Percentiles rank a stretch among this genome's conserved stretches.
phyloP scores from a whole-genome alignment of 2,113 vertebrate species.

The Acrocephalus arundinaceus region DNA sequence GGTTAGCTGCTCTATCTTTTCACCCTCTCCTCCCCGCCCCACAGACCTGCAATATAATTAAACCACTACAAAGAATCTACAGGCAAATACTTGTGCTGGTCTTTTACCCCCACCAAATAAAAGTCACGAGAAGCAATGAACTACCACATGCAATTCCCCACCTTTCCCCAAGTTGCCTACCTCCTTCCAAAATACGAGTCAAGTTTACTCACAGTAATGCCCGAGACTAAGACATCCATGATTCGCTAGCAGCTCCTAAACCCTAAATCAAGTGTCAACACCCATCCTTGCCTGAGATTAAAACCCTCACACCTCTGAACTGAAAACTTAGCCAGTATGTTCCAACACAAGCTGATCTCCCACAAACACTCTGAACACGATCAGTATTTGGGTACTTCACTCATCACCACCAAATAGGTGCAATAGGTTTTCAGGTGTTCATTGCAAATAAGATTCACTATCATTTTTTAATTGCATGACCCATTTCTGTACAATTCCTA shows the following conservation, averaged over 20 bases:
- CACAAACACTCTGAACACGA: background rate
- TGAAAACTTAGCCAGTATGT: background rate
- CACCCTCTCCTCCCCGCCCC: background rate
- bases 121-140: background rate
- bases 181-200: constrained; percentile 9
- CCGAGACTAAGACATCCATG: background rate
- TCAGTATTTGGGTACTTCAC: background rate
- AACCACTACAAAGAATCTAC: constrained; percentile 35
- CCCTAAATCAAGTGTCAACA: background rate
- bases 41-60: constrained; percentile 13
- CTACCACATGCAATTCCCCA: background rate
- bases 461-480: background rate
- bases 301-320: background rate
- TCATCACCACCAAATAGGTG: background rate
- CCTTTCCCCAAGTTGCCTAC: background rate
- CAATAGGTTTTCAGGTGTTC: background rate
- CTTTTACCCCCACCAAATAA: background rate
- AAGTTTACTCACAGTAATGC: constrained; percentile 17
- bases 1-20: constrained; percentile 4
- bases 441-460: background rate
- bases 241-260: background rate
- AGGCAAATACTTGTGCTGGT: background rate
- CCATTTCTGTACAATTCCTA: background rate
- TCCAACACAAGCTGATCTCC: background rate
- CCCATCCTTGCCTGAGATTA: background rate